Evolutionary conservation across 2,888 invertebrate genomes (phyloP), one percentile per base, ranked within the genome.

Genomic region (Mimachlamys varia): DNA sequence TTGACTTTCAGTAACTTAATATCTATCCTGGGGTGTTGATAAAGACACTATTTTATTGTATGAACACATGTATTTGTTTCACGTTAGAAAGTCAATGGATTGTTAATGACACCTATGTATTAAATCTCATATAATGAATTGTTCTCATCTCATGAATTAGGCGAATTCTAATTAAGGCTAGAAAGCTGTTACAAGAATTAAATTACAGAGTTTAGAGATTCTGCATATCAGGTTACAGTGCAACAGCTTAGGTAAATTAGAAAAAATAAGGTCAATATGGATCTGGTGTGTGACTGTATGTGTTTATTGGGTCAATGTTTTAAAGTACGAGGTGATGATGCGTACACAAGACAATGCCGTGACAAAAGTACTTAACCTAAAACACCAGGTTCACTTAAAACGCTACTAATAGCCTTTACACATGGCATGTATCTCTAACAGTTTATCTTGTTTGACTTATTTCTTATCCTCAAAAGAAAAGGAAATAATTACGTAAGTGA

Each of bases 171-270:
- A 76, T 76, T 76, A 76, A 76, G 15, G 10, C 27, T 76, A 76
- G 22, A 76, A 76, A 76, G 27, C 76, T 76, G 76, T 76, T 76
- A 33, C 76, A 76, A 33, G 5, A 76, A 33, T 27, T 27, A 12
- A 33, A 15, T 76, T 0, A 7, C 1, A 76, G 33, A 76, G 12
- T 33, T 76, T 0, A 7, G 10, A 76, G 33, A 76, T 33, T 33
- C 0, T 76, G 76, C 27, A 33, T 76, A 76, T 76, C 13, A 33
- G 76, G 27, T 76, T 62, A n/a, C 62, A 62, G n/a, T 76, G 76
- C 33, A 76, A 76, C 76, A 76, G 76, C 76, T 76, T 76, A 76
- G 33, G 33, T 22, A 76, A 76, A 76, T 76, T 58, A 58, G 22
- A 33, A 27, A 76, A 76, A 76, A 76, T 1, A 53, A 53, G 53